Evolutionary conservation across 2,888 invertebrate species (phyloP).

Genomic region (Stenichneumon culpator): DNA sequence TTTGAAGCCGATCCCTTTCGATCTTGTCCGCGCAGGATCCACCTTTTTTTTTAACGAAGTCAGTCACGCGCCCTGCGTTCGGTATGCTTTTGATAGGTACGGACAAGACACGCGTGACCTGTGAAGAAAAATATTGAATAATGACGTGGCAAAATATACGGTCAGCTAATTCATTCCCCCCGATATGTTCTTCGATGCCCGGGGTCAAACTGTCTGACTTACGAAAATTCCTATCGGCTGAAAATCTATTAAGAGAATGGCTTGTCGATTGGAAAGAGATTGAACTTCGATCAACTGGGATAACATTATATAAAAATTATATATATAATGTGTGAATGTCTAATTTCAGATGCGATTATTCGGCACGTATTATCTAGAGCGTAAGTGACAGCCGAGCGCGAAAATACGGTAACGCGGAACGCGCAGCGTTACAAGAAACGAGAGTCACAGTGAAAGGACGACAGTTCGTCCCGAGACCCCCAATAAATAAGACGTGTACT

Average conservation of each 20-base stretch:
- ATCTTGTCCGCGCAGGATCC: slow-evolving; percentile 59
- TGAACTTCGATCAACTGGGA: background rate
- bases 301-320: background rate
- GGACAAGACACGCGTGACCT: slow-evolving; percentile 37
- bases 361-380: too few relatives aligned
- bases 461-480: too few relatives aligned
- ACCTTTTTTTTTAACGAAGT: background rate
- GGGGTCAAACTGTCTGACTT: background rate
- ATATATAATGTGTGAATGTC: too few relatives aligned
- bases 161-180: slow-evolving; percentile 11
- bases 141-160: slow-evolving; percentile 33
- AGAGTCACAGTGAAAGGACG: too few relatives aligned
- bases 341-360: too few relatives aligned
- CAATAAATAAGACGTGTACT: too few relatives aligned
- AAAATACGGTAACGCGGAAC: too few relatives aligned
- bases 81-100: slow-evolving; percentile 45
- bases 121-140: slow-evolving; percentile 51
- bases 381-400: too few relatives aligned
- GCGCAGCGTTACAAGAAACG: too few relatives aligned
- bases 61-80: slow-evolving; percentile 34
- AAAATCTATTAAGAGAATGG: background rate
- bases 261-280: background rate
- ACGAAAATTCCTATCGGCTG: background rate
- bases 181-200: background rate
- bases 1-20: slow-evolving; percentile 61